Evolutionary conservation across 2,888 invertebrate genomes (phyloP), one percentile per base, ranked within the genome.

Genomic region (Amblyjoppa proteus): DNA sequence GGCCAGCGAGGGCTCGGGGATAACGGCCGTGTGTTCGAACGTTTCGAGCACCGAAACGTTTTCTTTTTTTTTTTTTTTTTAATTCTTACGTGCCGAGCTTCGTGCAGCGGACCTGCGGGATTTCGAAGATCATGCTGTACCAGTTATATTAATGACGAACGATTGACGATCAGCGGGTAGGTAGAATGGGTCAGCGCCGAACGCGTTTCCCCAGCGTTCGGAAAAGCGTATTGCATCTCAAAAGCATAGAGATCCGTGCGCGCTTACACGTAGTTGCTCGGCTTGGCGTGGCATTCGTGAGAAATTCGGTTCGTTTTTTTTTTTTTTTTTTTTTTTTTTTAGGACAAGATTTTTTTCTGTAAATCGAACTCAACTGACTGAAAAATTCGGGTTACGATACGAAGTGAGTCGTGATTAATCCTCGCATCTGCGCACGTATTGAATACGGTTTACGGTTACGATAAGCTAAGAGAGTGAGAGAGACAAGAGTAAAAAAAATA

Each of bases 191-290:
- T 51, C 68, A 69, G 28, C 34, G 28, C 9, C 56, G 56, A 45
- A 45, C 53, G 68, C 38, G 38, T 74, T 74, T 58, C 20, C 45
- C 41, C 76, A 53, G 68, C 56, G 76, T 88, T 88, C 83, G 81
- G 87, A 45, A 41, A 91, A 91, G 91, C 90, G 85, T 88, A 90
- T 91, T 90, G 89, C 84, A 81, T 89, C 85, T 89, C 61, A 89
- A 89, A 90, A 91, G 90, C 89, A 89, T 87, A 91, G 88, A 90
- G 88, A 58, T 58, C 89, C 89, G 90, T 90, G 58, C 58, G 58
- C 58, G 88, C 79, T 34, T 66, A 28, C 34, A 49, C 53, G 20
- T 38, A 51, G 41, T 80, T 41, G 66, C 66, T 66, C 87, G 58
- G 13, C 58, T 28, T 58, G 25, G 28, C 34, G 38, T 69, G 69